Evolutionary conservation across 2,113 vertebrate genomes (phyloP).

Genomic region (Apus apus): DNA sequence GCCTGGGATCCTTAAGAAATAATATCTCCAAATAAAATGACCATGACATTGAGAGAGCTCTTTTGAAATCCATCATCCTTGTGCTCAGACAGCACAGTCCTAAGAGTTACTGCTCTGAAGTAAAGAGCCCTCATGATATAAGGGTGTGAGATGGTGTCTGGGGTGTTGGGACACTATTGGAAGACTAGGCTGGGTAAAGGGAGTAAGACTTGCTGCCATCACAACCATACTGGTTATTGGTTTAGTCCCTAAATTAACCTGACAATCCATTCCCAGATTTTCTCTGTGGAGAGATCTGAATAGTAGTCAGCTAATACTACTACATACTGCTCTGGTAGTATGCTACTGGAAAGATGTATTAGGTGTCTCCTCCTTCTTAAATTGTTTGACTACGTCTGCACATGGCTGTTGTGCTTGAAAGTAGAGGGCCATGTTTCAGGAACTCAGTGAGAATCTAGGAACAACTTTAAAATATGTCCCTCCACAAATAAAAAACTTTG

Average conservation of each 20-base stretch:
- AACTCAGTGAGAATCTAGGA: neutral
- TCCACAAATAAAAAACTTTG: neutral
- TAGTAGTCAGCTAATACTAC: neutral
- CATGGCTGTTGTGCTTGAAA: neutral
- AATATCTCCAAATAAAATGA: neutral
- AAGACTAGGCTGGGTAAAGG: neutral
- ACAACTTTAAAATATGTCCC: neutral
- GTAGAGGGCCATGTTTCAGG: neutral
- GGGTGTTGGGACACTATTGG: neutral
- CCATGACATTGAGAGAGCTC: neutral
- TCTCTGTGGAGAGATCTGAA: neutral
- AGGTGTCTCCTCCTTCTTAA: neutral
- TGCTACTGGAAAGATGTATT: neutral
- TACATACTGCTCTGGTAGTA: neutral
- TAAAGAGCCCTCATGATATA: neutral
- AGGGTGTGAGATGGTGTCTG: neutral
- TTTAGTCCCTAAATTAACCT: neutral
- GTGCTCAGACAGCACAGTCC: neutral
- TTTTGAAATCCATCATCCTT: neutral
- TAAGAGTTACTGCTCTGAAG: neutral
- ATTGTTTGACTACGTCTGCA: neutral
- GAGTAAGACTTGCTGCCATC: neutral
- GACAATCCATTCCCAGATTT: neutral
- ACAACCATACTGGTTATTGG: accelerated
- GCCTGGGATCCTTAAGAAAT: neutral